Evolutionary conservation across 1,140 invertebrate species (phyloP).

Genomic region (Pissodes strobi): DNA sequence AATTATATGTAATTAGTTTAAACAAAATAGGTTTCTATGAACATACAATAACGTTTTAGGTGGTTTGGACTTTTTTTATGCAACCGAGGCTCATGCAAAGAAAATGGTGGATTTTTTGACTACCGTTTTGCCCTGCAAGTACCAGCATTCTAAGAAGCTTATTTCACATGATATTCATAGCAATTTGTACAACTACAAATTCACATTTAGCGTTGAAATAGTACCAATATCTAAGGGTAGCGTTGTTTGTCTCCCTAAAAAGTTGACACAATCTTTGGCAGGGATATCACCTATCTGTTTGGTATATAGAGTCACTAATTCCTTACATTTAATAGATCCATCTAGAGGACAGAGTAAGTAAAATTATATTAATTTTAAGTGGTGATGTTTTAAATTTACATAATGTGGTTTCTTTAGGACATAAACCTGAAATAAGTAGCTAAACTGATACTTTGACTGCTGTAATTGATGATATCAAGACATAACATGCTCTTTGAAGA

Average conservation of each 20-base stretch:
- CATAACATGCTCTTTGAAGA: not conserved
- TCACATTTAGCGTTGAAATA: slow-evolving; percentile 91
- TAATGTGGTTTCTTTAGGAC: too few relatives aligned
- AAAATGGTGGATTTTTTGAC: slow-evolving; percentile 95
- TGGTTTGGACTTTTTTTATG: slow-evolving; percentile 96
- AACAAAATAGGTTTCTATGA: too few relatives aligned
- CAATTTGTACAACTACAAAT: slow-evolving; percentile 97
- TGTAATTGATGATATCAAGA: not conserved
- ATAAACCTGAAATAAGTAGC: too few relatives aligned
- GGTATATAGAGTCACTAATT: slow-evolving; percentile 85
- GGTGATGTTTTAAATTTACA: too few relatives aligned
- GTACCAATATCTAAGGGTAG: slow-evolving; percentile 97
- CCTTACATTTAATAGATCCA: slow-evolving; percentile 93
- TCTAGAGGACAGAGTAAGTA: slow-evolving; percentile 82
- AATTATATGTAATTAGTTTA: too few relatives aligned
- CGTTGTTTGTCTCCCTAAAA: slow-evolving; percentile 88
- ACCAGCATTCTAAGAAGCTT: slow-evolving; percentile 90
- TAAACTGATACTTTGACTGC: not conserved
- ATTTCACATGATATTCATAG: slow-evolving; percentile 97
- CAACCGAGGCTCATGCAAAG: slow-evolving; percentile 85
- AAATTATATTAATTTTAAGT: not conserved
- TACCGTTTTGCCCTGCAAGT: slow-evolving; percentile 84
- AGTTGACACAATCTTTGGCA: slow-evolving; percentile 86
- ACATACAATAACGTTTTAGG: slow-evolving; percentile 67
- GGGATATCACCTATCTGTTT: slow-evolving; percentile 91